Evolutionary conservation across 2,113 vertebrate species (phyloP), one percentile per base, ranked within the genome.

Genomic region (Dissostichus mawsoni): DNA sequence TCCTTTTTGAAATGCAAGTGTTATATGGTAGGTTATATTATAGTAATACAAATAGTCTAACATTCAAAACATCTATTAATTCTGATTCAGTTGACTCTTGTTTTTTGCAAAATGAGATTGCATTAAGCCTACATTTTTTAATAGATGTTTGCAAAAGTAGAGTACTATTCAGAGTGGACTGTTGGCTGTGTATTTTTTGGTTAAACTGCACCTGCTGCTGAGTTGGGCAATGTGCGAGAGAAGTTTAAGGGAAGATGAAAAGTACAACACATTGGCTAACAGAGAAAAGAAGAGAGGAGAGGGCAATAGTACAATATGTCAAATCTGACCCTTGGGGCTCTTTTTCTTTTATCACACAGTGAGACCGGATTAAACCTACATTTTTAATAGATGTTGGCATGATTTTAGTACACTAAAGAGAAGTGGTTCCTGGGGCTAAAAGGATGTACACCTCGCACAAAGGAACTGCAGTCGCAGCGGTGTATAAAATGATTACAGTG

Each of bases 401-500:
- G 53, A 63, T 29, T 23, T 63, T 36, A 25, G 41, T 5, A n/a
- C 50, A 62, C 62, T 64, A 14, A 70, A 17, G 18, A 45, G 8
- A 29, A 16, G 5, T 33, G 17, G 65, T 23, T 64, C 59, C 74
- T 69, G 45, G 68, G 59, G 80, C 52, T 44, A 53, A 62, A 69
- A 57, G 36, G 51, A 77, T 50, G 48, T 52, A 18, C 23, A 64
- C 11, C 61, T n/a, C 2, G 2, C 62, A 64, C 11, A 48, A 20
- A 65, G 29, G 51, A 78, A 47, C 16, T 61, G 58, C 62, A 66
- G 55, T 33, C 41, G 16, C 45, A 80, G 58, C 1, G 61, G 71
- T 51, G 44, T 29, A 73, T 69, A 73, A 84, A 90, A 87, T 61
- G 55, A 90, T 90, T 92, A 89, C 52, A 50, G 36, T 20, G 65